Base-by-base conservation (phyloP, 2,888 invertebrate species). In the Troilus luridus region DNA sequence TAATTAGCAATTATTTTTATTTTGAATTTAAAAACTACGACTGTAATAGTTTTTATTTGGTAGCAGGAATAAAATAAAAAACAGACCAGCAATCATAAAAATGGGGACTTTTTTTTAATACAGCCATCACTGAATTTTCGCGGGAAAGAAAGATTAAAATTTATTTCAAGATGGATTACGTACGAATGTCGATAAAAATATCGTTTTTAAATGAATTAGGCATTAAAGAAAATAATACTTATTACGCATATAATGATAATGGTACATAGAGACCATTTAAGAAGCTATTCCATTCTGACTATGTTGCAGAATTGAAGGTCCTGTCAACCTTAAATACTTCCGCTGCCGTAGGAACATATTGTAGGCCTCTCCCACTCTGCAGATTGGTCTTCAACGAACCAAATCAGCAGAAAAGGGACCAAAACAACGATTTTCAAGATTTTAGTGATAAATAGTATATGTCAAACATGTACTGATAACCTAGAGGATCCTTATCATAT, bases 321-420 rank as follows among this genome's bases (percentile, higher is more conserved):
- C 72, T 77, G 72, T 77, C 72, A 77, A 77, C 41, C 19, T 77
- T 77, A 77, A 77, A 77, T 77, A 77, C 72, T 77, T 77, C 72
- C 72, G 72, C 72, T 77, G 14, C 27, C 72, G 72, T 17, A 77
- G 27, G 41, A 77, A 41, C 72, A 77, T 77, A 77, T 77, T 77
- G 72, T 19, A 77, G 72, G 72, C 72, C 72, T n/a, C 27, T 17
- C 17, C 41, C 41, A 41, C 27, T 19, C 21, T 77, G 41, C 27
- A 0, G 72, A 77, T 19, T 27, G 10, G 19, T 41, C 72, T 19
- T 77, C 72, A 41, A 41, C 41, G 14, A 77, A 2, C 19, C 17
- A 1, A 19, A 41, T 41, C 8, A 1, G 0, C 27, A 41, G 41
- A 5, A 41, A 17, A 17, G 0, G 8, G 17, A 41, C 27, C 14